A percentile compares a stretch with the other conserved stretches of the same genome.
These are phyloP conservation scores for Psittacula derbiana DNA, from an alignment of 2,797 vertebrate genomes.

Conservation along the genomic window DNA sequence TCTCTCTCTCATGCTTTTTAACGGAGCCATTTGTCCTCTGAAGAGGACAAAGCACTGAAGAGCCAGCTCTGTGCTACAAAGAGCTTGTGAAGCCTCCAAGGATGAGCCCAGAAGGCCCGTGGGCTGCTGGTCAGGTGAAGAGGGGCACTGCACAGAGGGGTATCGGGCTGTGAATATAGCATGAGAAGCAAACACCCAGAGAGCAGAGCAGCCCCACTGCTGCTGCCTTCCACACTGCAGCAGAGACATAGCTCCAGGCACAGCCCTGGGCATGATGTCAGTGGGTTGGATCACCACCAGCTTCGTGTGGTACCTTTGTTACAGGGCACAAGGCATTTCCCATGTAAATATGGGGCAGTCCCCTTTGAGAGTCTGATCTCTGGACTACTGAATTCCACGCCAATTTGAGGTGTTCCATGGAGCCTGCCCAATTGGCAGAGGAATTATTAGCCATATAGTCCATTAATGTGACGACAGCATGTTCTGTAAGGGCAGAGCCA, in stretches of 20 bases:
- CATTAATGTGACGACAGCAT: background rate
- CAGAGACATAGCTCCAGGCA: background rate
- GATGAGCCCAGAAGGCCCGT: background rate
- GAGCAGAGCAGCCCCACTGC: background rate
- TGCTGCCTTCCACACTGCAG: background rate
- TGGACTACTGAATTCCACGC: constrained; percentile 12
- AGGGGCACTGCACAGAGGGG: background rate
- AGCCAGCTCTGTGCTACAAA: background rate
- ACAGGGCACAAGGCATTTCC: background rate
- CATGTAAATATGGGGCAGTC: background rate
- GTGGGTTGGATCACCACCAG: background rate
- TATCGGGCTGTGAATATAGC: background rate
- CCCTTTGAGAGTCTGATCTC: constrained; percentile 6
- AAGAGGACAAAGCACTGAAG: background rate
- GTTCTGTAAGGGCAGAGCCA: background rate
- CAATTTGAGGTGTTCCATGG: constrained; percentile 1
- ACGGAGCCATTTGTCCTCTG: background rate
- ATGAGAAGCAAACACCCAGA: background rate
- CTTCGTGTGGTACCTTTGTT: background rate
- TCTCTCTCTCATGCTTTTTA: background rate
- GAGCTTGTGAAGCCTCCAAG: background rate
- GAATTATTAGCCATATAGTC: background rate
- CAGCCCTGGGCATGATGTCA: background rate
- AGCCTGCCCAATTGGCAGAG: background rate
- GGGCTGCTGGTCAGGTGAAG: background rate